These are phyloP conservation scores for Folsomia candida DNA, from an alignment of 2,888 invertebrate genomes.

Conservation along the genomic window DNA sequence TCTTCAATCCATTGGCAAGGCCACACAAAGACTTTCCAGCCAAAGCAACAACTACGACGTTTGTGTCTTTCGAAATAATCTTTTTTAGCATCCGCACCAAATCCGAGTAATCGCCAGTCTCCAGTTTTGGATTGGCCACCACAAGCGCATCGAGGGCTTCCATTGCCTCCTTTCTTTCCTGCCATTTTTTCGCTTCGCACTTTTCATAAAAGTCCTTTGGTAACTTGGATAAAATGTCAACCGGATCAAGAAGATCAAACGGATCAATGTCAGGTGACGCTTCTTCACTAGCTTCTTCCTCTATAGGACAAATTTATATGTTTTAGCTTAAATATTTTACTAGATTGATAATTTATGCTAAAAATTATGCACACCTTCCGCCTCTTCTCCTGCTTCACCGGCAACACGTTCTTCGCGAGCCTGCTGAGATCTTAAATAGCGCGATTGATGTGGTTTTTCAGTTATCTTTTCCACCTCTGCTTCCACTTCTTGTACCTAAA, in stretches of 20 bases:
- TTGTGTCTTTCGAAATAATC: slow-evolving; percentile 90
- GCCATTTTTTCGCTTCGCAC: slow-evolving; percentile 93
- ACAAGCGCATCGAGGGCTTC: slow-evolving; percentile 78
- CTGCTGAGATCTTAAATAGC: slow-evolving; percentile 80
- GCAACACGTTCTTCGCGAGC: slow-evolving; percentile 63
- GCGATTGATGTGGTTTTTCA: slow-evolving; percentile 67
- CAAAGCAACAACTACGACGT: slow-evolving; percentile 85
- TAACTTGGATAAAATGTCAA: slow-evolving; percentile 86
- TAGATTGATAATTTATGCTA: too few relatives aligned
- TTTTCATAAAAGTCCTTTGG: slow-evolving; percentile 96
- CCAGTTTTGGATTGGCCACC: slow-evolving; percentile 73
- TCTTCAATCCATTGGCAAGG: slow-evolving; percentile 81
- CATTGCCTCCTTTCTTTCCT: slow-evolving; percentile 87
- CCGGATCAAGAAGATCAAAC: slow-evolving; percentile 84
- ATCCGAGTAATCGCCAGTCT: slow-evolving; percentile 89
- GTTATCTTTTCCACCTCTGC: slow-evolving; percentile 76
- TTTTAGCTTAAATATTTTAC: too few relatives aligned
- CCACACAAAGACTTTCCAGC: slow-evolving; percentile 79
- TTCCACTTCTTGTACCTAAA: slow-evolving; percentile 76
- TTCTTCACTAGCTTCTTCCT: slow-evolving; percentile 54
- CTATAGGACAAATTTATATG: slow-evolving; percentile 22
- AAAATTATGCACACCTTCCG: too few relatives aligned
- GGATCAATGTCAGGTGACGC: slow-evolving; percentile 72
- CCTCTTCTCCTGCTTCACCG: slow-evolving; percentile 54
- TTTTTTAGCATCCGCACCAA: slow-evolving; percentile 78